A percentile compares a stretch with the other conserved stretches of the same genome.
These are phyloP conservation scores for Myripristis murdjan DNA, from an alignment of 2,797 vertebrate genomes.

Conservation along the genomic window DNA sequence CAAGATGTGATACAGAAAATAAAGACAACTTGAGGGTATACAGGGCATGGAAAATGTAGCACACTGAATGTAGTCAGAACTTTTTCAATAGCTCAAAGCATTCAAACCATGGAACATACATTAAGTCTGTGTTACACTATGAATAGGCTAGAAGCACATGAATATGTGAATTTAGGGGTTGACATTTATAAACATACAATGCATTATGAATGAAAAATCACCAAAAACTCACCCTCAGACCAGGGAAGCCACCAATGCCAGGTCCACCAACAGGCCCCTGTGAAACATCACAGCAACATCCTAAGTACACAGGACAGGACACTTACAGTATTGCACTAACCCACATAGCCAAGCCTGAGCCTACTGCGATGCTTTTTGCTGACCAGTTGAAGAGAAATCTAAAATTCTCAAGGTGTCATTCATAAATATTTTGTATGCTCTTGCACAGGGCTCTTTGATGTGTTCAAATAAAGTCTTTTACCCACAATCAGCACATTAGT, in stretches of 20 bases:
- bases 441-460: too few species aligned
- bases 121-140: background rate
- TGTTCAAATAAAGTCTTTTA: too few species aligned
- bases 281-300: conserved; percentile 75
- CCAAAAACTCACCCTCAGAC: conserved; percentile 91
- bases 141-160: too few species aligned
- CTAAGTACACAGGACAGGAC: conserved; percentile 61
- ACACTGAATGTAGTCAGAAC: background rate
- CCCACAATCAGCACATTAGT: too few species aligned
- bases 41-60: conserved; percentile 2
- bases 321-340: conserved; percentile 43
- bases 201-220: background rate
- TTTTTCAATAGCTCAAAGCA: too few species aligned
- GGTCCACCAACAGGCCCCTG: conserved; percentile 92
- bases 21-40: conserved; percentile 6
- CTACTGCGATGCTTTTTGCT: background rate
- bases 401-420: too few species aligned
- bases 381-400: too few species aligned
- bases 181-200: background rate
- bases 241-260: conserved; percentile 94
- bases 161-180: too few species aligned
- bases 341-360: conserved; percentile 17
- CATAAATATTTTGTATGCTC: too few species aligned
- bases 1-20: background rate
- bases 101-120: background rate